phyloP scores from a whole-genome alignment of 2,888 invertebrate species.

The Prosopocoilus inquinatus region DNA sequence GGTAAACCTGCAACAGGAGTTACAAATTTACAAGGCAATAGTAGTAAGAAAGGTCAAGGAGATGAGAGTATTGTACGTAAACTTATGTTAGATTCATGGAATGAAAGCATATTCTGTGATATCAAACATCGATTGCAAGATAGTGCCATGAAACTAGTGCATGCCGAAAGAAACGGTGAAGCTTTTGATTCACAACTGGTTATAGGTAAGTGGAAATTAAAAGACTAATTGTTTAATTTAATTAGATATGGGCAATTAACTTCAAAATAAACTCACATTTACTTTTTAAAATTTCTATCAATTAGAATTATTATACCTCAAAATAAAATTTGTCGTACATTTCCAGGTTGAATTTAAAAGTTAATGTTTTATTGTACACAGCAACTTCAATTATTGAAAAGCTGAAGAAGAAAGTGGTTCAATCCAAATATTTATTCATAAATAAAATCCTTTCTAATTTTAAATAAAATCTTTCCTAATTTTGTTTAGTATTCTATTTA shows the following conservation, averaged over 20 bases:
- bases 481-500: no score
- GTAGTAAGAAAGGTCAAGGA: constrained; percentile 55
- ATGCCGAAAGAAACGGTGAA: constrained; percentile 95
- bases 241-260: background rate
- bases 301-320: no score
- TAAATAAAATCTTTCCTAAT: no score
- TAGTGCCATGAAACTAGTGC: constrained; percentile 96
- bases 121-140: constrained; percentile 91
- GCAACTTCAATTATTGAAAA: no score
- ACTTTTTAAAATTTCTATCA: background rate
- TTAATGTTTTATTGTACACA: no score
- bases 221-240: background rate
- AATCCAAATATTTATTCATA: no score
- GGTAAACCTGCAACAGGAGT: constrained; percentile 56
- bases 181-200: constrained; percentile 97
- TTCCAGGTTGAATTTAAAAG: no score
- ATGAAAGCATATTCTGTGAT: constrained; percentile 92
- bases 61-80: constrained; percentile 92
- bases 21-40: constrained; percentile 36
- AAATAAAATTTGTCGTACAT: no score
- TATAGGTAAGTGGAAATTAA: constrained; percentile 54
- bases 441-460: no score
- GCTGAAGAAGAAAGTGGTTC: no score
- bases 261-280: background rate
- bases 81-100: constrained; percentile 98